Evolutionary conservation across 2,113 vertebrate genomes (phyloP).

Genomic region (Strix aluco): DNA sequence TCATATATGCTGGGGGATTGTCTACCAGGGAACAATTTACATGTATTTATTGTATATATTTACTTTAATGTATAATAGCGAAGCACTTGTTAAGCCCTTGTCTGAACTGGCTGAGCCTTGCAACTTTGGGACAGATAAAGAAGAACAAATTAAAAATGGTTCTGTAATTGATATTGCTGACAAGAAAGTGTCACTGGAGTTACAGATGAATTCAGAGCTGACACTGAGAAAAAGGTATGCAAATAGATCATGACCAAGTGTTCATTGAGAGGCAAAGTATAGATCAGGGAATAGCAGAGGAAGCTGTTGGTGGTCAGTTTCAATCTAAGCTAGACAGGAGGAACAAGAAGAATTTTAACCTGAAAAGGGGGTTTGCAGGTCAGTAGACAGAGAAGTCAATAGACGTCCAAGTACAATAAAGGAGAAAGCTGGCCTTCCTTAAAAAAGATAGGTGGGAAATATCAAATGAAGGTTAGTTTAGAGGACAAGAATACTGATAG

Average conservation of each 20-base stretch:
- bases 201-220: conserved; percentile 34
- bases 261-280: background rate
- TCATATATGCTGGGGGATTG: background rate
- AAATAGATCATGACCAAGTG: conserved; percentile 29
- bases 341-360: background rate
- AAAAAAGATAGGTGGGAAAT: background rate
- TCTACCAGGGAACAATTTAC: background rate
- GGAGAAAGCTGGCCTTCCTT: background rate
- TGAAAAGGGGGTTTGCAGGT: background rate
- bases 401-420: background rate
- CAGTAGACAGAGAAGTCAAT: conserved; percentile 19
- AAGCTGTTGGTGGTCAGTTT: conserved; percentile 42
- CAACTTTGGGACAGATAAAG: conserved; percentile 7
- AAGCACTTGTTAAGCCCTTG: background rate
- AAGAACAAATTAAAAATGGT: conserved; percentile 39
- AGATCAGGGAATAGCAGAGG: background rate
- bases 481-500: background rate
- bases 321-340: background rate
- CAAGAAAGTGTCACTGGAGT: background rate
- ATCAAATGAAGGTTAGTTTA: background rate
- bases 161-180: conserved; percentile 38
- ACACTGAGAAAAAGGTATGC: background rate
- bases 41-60: background rate
- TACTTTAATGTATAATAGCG: background rate
- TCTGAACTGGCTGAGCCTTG: conserved; percentile 2